phyloP scores from a whole-genome alignment of 2,113 vertebrate species.

The Albula glossodonta region DNA sequence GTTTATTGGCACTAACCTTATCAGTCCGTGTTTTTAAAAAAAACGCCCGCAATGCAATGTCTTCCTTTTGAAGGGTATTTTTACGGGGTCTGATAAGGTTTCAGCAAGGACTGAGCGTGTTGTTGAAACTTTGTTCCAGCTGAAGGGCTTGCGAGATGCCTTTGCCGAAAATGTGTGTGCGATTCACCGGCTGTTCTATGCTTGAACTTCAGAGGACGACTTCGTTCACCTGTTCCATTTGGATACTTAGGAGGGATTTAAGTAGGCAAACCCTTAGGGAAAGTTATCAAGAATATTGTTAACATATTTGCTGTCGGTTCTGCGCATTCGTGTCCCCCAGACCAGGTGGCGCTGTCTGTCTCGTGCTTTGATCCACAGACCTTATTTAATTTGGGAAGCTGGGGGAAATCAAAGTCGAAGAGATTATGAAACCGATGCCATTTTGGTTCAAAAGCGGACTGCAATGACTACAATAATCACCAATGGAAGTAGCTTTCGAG shows the following conservation, averaged over 20 bases:
- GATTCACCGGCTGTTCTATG: no score
- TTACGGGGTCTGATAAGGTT: no score
- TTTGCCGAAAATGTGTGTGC: no score
- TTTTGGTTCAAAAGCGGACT: conserved; percentile 48
- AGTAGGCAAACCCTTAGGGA: neutral
- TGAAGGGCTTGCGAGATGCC: no score
- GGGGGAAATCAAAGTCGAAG: conserved; percentile 34
- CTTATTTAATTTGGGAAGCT: conserved; percentile 17
- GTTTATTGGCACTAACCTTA: no score
- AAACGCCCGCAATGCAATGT: no score
- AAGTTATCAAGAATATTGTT: neutral
- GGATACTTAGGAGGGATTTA: neutral
- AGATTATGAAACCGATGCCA: conserved; percentile 59
- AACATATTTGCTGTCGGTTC: neutral
- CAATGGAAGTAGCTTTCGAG: conserved; percentile 29
- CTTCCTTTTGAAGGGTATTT: no score
- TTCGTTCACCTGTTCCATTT: no score
- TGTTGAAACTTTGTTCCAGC: no score
- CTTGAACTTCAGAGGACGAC: no score
- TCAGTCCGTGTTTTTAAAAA: no score
- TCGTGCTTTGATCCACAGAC: neutral
- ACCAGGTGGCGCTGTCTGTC: conserved; percentile 38
- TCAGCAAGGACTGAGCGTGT: no score
- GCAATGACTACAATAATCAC: conserved; percentile 7
- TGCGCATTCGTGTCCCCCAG: conserved; percentile 34